These are phyloP conservation scores for Notocelia uddmanniana DNA, from an alignment of 2,888 invertebrate genomes.

Conservation along the genomic window DNA sequence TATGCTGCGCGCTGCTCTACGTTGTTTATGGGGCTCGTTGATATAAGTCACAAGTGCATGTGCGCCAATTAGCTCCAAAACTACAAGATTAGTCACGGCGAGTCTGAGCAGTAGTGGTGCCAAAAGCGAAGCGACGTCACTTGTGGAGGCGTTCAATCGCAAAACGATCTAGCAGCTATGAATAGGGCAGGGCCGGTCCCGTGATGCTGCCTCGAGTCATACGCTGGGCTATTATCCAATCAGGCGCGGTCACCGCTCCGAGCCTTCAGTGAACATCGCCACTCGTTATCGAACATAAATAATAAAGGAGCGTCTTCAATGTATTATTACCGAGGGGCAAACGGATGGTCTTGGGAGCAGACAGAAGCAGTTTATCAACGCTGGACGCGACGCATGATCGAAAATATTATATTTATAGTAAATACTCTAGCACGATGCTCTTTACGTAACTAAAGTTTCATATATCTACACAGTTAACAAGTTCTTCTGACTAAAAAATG, in stretches of 20 bases:
- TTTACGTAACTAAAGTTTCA: not conserved
- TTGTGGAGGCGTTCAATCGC: slow-evolving; percentile 54
- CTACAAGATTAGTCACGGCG: slow-evolving; percentile 53
- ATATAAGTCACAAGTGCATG: slow-evolving; percentile 21
- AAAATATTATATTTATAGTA: slow-evolving; percentile 17
- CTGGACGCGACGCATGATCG: slow-evolving; percentile 10
- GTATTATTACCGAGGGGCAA: slow-evolving; percentile 31
- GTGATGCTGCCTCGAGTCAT: slow-evolving; percentile 46
- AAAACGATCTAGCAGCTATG: slow-evolving; percentile 55
- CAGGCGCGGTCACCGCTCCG: slow-evolving; percentile 69
- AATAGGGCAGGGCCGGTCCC: slow-evolving; percentile 50
- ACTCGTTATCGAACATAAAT: slow-evolving; percentile 65
- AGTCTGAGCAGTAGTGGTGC: slow-evolving; percentile 60
- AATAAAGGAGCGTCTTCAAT: slow-evolving; percentile 50
- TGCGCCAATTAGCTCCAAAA: slow-evolving; percentile 22
- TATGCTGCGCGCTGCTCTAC: slow-evolving; percentile 8
- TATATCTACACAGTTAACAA: not conserved
- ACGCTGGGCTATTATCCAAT: slow-evolving; percentile 68
- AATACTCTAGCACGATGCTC: not conserved
- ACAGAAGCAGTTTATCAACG: slow-evolving; percentile 35
- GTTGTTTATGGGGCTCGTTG: slow-evolving; percentile 31
- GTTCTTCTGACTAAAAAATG: not conserved
- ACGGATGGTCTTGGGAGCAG: slow-evolving; percentile 28
- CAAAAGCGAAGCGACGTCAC: slow-evolving; percentile 64
- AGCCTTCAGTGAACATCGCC: slow-evolving; percentile 49